Percentiles rank a stretch among this genome's conserved stretches.
These are phyloP conservation scores for Brachionus rotundiformis DNA, from an alignment of 1,140 invertebrate species.

Conservation along the genomic window DNA sequence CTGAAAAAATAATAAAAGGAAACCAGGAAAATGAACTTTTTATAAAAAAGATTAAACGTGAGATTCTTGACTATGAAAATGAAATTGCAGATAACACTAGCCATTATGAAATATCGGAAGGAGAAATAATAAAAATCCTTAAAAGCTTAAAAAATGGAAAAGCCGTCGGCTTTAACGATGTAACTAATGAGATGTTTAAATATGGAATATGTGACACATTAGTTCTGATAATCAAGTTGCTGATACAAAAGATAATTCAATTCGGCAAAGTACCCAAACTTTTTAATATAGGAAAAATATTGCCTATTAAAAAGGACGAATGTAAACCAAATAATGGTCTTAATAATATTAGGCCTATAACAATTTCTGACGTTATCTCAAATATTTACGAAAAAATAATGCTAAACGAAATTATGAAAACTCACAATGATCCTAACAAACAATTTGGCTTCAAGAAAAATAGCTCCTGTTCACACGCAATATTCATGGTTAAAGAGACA, in stretches of 20 bases:
- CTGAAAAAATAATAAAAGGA: too few relatives aligned
- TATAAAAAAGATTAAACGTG: too few relatives aligned
- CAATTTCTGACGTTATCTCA: neutral
- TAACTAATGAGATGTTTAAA: neutral
- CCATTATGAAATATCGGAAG: too few relatives aligned
- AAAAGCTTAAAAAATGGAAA: too few relatives aligned
- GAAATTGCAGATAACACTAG: too few relatives aligned
- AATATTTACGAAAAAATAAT: too few relatives aligned
- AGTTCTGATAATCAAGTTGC: neutral
- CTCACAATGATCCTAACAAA: neutral
- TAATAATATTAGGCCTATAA: neutral
- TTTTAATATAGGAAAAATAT: neutral
- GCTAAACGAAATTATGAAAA: neutral
- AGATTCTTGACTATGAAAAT: too few relatives aligned
- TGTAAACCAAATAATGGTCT: neutral
- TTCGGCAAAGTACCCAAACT: neutral
- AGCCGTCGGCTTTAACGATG: neutral
- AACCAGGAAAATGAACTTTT: too few relatives aligned
- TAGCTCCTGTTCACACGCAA: neutral
- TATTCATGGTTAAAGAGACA: too few relatives aligned
- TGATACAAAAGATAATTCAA: neutral
- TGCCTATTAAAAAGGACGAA: neutral
- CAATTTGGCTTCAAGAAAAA: neutral
- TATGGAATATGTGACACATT: neutral
- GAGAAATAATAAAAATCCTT: too few relatives aligned